phyloP scores from a whole-genome alignment of 2,113 vertebrate species.

The Corvus moneduloides region DNA sequence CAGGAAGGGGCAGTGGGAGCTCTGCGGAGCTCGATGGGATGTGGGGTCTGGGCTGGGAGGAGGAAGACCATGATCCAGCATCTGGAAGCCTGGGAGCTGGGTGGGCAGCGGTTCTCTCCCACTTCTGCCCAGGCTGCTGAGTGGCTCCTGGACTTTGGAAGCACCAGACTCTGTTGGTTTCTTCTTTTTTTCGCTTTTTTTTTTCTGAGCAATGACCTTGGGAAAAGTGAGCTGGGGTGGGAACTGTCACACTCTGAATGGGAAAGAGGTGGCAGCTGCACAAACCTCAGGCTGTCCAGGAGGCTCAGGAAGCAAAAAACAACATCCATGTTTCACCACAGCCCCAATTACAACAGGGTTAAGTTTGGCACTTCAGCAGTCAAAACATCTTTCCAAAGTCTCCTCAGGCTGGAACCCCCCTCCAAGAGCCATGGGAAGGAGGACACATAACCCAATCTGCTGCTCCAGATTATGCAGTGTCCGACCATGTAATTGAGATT shows the following conservation, averaged over 20 bases:
- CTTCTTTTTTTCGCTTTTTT: rapidly evolving
- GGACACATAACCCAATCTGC: slow-evolving; percentile 34
- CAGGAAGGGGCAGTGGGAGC: neutral
- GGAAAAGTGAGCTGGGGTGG: neutral
- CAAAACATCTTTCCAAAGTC: slow-evolving; percentile 48
- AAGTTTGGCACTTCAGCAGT: slow-evolving; percentile 59
- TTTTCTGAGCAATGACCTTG: neutral
- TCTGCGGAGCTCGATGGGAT: neutral
- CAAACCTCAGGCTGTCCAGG: neutral
- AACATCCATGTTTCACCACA: slow-evolving; percentile 35
- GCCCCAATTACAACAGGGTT: slow-evolving; percentile 34
- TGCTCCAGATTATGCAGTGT: slow-evolving; percentile 32
- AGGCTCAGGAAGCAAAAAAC: slow-evolving; percentile 40
- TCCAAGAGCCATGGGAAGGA: slow-evolving; percentile 7
- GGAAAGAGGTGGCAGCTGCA: slow-evolving; percentile 21
- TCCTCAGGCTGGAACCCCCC: slow-evolving; percentile 14
- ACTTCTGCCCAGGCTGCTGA: neutral
- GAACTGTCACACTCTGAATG: neutral
- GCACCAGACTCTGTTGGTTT: neutral
- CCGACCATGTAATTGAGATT: slow-evolving; percentile 54
- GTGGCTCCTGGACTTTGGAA: neutral
- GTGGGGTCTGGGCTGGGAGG: rapidly evolving
- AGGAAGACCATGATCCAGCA: neutral
- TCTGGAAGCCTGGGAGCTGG: neutral
- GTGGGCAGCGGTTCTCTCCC: rapidly evolving